Percentiles rank a stretch among this genome's conserved stretches.
phyloP scores from a whole-genome alignment of 2,113 vertebrate genomes.

The Athene noctua region DNA sequence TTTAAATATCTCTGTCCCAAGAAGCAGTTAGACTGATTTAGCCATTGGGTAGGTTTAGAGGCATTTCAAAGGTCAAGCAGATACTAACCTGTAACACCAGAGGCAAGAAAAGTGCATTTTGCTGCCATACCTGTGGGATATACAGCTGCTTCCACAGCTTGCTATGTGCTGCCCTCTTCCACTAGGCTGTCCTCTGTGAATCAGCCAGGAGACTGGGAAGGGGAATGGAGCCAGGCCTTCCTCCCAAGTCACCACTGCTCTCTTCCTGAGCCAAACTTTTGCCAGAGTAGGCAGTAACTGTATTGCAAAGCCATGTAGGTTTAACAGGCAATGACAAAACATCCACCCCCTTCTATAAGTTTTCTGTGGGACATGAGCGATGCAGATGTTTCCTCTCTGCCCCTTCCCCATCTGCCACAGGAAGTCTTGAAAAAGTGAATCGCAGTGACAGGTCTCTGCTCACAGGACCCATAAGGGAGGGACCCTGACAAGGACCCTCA shows the following conservation, averaged over 20 bases:
- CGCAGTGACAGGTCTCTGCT: accelerated
- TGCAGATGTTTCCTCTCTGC: not conserved
- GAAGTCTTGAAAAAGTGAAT: not conserved
- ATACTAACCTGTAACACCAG: not conserved
- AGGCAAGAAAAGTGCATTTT: not conserved
- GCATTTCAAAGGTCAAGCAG: not conserved
- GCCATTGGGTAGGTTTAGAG: not conserved
- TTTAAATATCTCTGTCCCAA: not conserved
- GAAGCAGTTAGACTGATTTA: not conserved
- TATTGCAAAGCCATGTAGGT: not conserved
- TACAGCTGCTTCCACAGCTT: not conserved
- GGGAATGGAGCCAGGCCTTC: not conserved
- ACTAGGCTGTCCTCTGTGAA: not conserved
- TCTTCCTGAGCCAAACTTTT: not conserved
- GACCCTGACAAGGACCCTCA: not conserved
- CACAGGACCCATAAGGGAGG: not conserved
- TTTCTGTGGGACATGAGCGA: not conserved
- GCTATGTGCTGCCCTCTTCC: not conserved
- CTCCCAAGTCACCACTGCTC: not conserved
- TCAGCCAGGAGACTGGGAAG: not conserved
- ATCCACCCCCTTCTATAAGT: not conserved
- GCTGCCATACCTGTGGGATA: not conserved
- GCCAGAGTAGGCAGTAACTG: accelerated
- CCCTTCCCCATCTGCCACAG: not conserved
- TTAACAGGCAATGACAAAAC: not conserved